A percentile compares a stretch with the other conserved stretches of the same genome.
These are phyloP conservation scores for Phyllostomus discolor DNA, from an alignment of 2,113 vertebrate genomes.

Conservation along the genomic window DNA sequence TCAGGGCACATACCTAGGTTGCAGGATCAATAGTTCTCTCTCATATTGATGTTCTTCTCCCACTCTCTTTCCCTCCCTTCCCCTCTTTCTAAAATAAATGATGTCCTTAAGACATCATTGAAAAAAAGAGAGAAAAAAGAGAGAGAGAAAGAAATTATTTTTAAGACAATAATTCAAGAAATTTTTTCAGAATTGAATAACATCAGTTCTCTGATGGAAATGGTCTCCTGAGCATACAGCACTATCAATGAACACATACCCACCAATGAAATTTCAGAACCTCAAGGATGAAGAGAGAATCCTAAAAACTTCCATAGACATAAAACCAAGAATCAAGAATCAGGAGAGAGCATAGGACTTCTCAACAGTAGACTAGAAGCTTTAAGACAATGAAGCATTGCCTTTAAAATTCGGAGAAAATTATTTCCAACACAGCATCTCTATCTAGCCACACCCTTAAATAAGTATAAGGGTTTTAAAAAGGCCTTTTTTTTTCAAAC, in stretches of 20 bases:
- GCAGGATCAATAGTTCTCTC: too few relatives aligned
- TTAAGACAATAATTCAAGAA: background rate
- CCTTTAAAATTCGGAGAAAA: too few relatives aligned
- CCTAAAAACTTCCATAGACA: background rate
- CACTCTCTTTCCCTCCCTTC: too few relatives aligned
- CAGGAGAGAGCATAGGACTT: background rate
- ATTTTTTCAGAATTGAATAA: background rate
- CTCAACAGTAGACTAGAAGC: background rate
- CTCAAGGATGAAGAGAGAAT: background rate
- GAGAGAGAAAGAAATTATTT: background rate
- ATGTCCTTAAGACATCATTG: too few relatives aligned
- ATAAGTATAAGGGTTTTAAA: too few relatives aligned
- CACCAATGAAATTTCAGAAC: background rate
- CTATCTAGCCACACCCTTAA: too few relatives aligned
- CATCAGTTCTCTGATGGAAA: background rate
- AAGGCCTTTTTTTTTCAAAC: too few relatives aligned
- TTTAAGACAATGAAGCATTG: background rate
- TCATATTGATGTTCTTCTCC: too few relatives aligned
- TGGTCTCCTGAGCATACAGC: background rate
- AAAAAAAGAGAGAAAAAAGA: too few relatives aligned
- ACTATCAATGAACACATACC: background rate
- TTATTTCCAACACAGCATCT: too few relatives aligned
- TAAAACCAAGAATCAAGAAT: background rate
- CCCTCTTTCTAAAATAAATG: too few relatives aligned
- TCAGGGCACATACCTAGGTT: too few relatives aligned